phyloP scores from a whole-genome alignment of 2,113 vertebrate species.

The Mixornis gularis region DNA sequence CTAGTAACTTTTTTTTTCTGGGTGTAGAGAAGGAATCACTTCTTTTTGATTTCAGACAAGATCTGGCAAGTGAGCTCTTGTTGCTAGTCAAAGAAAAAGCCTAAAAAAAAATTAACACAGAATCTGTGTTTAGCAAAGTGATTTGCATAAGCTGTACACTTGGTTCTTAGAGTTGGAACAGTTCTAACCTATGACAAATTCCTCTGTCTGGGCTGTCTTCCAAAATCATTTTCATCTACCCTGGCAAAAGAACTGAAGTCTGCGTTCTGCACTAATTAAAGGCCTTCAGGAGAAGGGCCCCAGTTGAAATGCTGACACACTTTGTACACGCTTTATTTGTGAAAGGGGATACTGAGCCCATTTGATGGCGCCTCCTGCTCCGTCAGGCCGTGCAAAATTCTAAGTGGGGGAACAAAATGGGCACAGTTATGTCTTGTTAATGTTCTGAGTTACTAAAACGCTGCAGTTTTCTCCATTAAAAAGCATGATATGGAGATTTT shows the following conservation, averaged over 20 bases:
- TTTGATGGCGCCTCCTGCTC: conserved; percentile 70
- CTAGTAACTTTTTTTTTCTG: conserved; percentile 58
- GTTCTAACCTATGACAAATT: conserved; percentile 85
- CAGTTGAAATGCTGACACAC: conserved; percentile 81
- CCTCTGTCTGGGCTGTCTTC: conserved; percentile 81
- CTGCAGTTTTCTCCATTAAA: neutral
- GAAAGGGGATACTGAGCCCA: conserved; percentile 70
- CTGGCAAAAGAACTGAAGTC: conserved; percentile 85
- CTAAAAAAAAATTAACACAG: conserved; percentile 67
- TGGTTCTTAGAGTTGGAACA: conserved; percentile 79
- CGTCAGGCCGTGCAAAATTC: conserved; percentile 53
- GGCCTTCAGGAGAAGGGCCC: conserved; percentile 76
- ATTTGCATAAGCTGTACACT: conserved; percentile 77
- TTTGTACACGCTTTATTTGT: conserved; percentile 78
- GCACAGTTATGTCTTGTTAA: conserved; percentile 46
- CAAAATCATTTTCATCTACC: conserved; percentile 81
- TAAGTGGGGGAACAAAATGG: conserved; percentile 58
- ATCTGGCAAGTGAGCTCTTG: conserved; percentile 71
- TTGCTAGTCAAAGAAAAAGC: conserved; percentile 55
- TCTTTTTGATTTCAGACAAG: conserved; percentile 73
- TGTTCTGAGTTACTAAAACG: neutral
- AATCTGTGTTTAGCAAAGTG: conserved; percentile 72
- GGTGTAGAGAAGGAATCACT: conserved; percentile 66
- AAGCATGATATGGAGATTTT: neutral
- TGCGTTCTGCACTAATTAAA: conserved; percentile 90